Percentiles rank a stretch among this genome's conserved stretches.
These are phyloP conservation scores for Tautogolabrus adspersus DNA, from an alignment of 2,113 vertebrate species.

Conservation along the genomic window DNA sequence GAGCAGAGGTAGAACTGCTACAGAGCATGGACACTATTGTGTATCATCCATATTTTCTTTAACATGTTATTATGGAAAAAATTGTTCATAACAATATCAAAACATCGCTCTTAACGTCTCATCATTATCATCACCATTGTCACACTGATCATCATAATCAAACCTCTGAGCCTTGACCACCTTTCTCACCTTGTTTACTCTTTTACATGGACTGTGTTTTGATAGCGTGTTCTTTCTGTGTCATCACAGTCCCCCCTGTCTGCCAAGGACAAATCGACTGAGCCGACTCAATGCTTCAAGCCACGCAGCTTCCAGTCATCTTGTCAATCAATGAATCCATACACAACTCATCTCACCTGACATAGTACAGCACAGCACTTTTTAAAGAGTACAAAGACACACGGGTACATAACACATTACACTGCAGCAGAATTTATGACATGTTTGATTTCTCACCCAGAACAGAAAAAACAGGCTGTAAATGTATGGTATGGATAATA, in stretches of 20 bases:
- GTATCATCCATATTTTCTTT: too few species aligned
- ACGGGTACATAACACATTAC: constrained; percentile 26
- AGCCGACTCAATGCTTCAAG: constrained; percentile 71
- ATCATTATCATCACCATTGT: constrained; percentile 4
- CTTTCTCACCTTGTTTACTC: constrained; percentile 25
- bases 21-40: too few species aligned
- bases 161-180: constrained; percentile 13
- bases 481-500: too few species aligned
- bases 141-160: neutral
- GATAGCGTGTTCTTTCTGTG: constrained; percentile 67
- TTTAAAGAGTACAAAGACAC: constrained; percentile 58
- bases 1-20: too few species aligned
- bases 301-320: constrained; percentile 71
- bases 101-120: neutral
- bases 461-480: neutral
- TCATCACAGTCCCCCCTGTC: constrained; percentile 72
- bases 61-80: too few species aligned
- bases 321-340: constrained; percentile 83
- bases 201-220: constrained; percentile 66
- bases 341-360: constrained; percentile 57
- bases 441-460: constrained; percentile 11
- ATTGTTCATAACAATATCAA: too few species aligned
- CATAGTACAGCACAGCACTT: constrained; percentile 71
- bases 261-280: constrained; percentile 78
- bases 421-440: constrained; percentile 16